Evolutionary conservation across 2,113 vertebrate species (phyloP), one percentile per base, ranked within the genome.

Genomic region (Pheucticus melanocephalus): DNA sequence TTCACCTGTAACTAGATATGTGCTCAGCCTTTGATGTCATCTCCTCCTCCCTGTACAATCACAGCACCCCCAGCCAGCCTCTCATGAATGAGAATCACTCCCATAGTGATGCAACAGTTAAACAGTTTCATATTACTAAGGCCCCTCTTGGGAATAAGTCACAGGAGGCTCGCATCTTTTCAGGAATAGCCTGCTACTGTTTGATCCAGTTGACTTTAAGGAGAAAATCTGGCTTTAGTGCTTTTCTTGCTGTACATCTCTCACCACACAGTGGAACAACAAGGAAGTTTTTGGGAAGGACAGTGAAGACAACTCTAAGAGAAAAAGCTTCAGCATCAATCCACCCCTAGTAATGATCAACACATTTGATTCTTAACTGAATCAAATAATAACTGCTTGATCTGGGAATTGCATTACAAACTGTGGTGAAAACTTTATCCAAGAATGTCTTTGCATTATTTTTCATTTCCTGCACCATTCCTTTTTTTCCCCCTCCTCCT

Each of bases 21-120:
- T 39, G 64, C 45, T 89, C 9, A 35, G 0, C 1, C n/a, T 86
- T 33, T 56, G 18, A 21, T 75, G 30, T 21, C 0, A 0, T 28
- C 70, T 59, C 77, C 23, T 66, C 7, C 6, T 37, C 27, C 12
- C 53, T 28, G 10, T n/a, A 48, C 77, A 50, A 66, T 9, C 64
- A 59, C 45, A 42, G 37, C 25, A 51, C n/a, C 1, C 1, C 21
- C 11, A 31, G 23, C 5, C 53, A 70, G 33, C 7, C 44, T 68
- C 45, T 76, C 14, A 16, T 4, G 9, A 39, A 30, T 33, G 30
- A 75, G 33, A 92, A 63, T 48, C 47, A 11, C 42, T 54, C 30
- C 71, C 35, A 24, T 11, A 61, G 8, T 73, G 25, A 59, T 33
- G 47, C 33, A 73, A 20, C 12, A 61, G 18, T 27, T 33, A 86